Percentiles rank a stretch among this genome's conserved stretches.
Evolutionary conservation across 2,888 invertebrate genomes (phyloP).

Genomic region (Sceliomorpha sp.): DNA sequence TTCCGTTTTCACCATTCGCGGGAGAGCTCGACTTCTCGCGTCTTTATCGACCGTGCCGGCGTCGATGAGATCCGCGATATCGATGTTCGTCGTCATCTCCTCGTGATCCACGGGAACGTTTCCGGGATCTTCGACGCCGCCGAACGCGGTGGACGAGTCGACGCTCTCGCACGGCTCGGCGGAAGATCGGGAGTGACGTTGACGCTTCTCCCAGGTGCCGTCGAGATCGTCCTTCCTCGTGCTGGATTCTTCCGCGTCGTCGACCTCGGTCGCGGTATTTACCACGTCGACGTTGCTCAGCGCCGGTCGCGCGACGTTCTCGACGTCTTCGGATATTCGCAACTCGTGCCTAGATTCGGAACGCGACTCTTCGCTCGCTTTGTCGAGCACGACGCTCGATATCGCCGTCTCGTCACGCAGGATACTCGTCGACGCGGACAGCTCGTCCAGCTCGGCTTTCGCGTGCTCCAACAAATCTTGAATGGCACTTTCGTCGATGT

Average conservation of each 20-base stretch:
- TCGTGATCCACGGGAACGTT: not conserved
- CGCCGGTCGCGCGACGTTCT: too few species aligned
- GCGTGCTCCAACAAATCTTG: conserved; percentile 37
- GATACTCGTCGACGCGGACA: conserved; percentile 19
- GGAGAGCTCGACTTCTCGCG: not conserved
- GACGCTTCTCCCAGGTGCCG: too few species aligned
- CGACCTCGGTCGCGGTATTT: too few species aligned
- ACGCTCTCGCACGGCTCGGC: too few species aligned
- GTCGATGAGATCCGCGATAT: too few species aligned
- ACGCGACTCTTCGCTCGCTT: not conserved
- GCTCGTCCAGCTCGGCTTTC: conserved; percentile 11
- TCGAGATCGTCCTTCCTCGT: too few species aligned
- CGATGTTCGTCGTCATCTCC: not conserved
- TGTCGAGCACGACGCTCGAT: not conserved
- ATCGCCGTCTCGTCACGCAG: conserved; percentile 27
- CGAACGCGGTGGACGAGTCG: too few species aligned
- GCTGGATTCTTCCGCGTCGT: too few species aligned
- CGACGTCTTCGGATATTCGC: too few species aligned
- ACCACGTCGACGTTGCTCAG: too few species aligned
- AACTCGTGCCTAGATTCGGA: too few species aligned
- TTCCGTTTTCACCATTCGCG: not conserved
- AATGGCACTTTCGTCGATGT: conserved; percentile 21
- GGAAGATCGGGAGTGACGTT: too few species aligned
- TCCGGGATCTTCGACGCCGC: not conserved
- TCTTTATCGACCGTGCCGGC: not conserved